These are phyloP conservation scores for Hydrolagus affinis DNA, from an alignment of 2,113 vertebrate genomes.

Conservation along the genomic window DNA sequence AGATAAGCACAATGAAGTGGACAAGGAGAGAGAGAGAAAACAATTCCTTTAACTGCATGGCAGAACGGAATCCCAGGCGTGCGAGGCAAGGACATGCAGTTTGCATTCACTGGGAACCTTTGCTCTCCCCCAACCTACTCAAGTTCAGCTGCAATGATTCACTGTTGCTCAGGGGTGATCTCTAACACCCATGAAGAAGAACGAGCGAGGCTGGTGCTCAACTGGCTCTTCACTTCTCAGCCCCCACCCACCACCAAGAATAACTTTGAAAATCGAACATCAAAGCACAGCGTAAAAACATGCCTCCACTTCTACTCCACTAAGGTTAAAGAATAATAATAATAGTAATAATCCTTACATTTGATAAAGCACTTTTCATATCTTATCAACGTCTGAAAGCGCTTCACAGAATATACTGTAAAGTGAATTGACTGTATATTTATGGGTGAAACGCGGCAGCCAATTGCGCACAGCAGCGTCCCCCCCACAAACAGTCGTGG, in stretches of 20 bases:
- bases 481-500: no score
- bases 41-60: no score
- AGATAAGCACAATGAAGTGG: neutral
- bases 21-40: no score
- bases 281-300: neutral
- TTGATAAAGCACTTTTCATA: no score
- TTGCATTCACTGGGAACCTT: neutral
- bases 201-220: neutral
- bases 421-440: no score
- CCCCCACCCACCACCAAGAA: neutral
- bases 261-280: neutral
- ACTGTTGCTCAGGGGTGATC: neutral
- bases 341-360: no score
- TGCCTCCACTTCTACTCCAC: neutral
- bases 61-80: no score
- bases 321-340: constrained; percentile 49
- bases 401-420: no score
- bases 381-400: no score
- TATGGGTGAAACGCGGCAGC: no score
- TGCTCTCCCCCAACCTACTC: neutral
- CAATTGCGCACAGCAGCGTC: no score
- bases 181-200: neutral
- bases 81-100: no score
- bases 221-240: neutral
- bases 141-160: neutral